A percentile compares a stretch with the other conserved stretches of the same genome.
Evolutionary conservation across 1,140 invertebrate species (phyloP).

Genomic region (Melipona quadrifasciata): DNA sequence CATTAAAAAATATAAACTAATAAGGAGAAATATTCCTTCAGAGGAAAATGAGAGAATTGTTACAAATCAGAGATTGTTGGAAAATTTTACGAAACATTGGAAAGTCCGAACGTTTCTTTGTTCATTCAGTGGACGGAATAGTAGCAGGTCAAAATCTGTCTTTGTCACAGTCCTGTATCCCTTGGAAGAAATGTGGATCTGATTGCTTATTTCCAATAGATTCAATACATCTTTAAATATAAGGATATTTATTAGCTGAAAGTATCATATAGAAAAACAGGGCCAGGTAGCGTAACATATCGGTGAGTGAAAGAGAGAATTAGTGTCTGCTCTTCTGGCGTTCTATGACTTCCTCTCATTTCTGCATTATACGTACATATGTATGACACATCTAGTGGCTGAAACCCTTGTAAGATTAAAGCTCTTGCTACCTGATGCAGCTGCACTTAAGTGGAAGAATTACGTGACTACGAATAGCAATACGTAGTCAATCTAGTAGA

Average conservation of each 20-base stretch:
- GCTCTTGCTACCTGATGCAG: slow-evolving; percentile 51
- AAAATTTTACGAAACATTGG: not conserved
- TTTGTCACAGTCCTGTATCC: too few species aligned
- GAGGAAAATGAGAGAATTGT: too few species aligned
- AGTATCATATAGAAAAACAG: too few species aligned
- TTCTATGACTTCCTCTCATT: too few species aligned
- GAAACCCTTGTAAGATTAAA: slow-evolving; percentile 67
- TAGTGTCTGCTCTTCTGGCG: too few species aligned
- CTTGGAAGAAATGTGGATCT: too few species aligned
- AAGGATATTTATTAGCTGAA: too few species aligned
- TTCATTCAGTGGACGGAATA: not conserved
- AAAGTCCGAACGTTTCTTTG: not conserved
- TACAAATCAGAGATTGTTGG: not conserved
- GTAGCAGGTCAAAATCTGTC: slow-evolving; percentile 22
- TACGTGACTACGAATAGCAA: slow-evolving; percentile 55
- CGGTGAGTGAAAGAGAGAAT: too few species aligned
- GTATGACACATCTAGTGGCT: slow-evolving; percentile 42
- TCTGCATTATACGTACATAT: slow-evolving; percentile 51
- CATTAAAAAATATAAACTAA: not conserved
- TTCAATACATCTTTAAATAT: too few species aligned
- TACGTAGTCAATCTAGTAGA: not conserved
- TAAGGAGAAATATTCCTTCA: too few species aligned
- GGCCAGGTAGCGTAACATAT: too few species aligned
- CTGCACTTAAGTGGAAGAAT: slow-evolving; percentile 48
- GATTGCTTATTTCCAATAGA: too few species aligned